Conservation (phyloP, 2,888 invertebrate genomes). For the Drosophila emarginata region DNA sequence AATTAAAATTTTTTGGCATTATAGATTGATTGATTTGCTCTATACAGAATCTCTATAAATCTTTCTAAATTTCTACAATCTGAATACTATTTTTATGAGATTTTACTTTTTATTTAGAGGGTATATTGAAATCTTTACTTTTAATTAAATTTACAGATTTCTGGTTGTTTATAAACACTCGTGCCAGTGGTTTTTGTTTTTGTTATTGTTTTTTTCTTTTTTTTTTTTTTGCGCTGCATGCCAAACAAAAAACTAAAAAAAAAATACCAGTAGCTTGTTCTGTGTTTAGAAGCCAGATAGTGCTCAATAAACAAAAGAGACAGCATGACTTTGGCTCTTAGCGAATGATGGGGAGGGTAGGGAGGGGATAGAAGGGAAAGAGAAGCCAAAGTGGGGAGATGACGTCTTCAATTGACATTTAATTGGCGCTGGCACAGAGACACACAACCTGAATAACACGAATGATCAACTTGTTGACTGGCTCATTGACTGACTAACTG, state of each 20-base stretch:
- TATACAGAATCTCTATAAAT: too few relatives aligned
- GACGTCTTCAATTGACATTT: constrained; percentile 68
- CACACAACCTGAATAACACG: constrained; percentile 30
- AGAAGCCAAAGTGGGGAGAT: constrained; percentile 32
- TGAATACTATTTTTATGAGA: too few relatives aligned
- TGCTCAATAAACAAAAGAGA: constrained; percentile 10
- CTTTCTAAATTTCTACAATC: too few relatives aligned
- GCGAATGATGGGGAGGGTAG: background rate
- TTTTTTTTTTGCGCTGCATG: constrained; percentile 42
- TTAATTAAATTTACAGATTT: background rate
- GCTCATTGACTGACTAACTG: constrained; percentile 27
- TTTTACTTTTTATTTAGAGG: background rate
- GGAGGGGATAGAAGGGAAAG: constrained; percentile 11
- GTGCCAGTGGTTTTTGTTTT: constrained; percentile 42
- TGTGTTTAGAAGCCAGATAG: constrained; percentile 15
- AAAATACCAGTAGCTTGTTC: constrained; percentile 25
- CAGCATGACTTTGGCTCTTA: background rate
- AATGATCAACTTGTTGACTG: constrained; percentile 14
- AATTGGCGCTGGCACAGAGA: constrained; percentile 46
- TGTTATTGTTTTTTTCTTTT: too few relatives aligned
- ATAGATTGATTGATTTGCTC: too few relatives aligned
- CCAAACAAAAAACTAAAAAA: constrained; percentile 40
- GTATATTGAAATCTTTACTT: background rate
- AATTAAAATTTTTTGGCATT: too few relatives aligned
- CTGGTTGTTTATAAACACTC: constrained; percentile 66